Evolutionary conservation across 1,140 invertebrate species (phyloP), one percentile per base, ranked within the genome.

Genomic region (Drosophila chauvacae): DNA sequence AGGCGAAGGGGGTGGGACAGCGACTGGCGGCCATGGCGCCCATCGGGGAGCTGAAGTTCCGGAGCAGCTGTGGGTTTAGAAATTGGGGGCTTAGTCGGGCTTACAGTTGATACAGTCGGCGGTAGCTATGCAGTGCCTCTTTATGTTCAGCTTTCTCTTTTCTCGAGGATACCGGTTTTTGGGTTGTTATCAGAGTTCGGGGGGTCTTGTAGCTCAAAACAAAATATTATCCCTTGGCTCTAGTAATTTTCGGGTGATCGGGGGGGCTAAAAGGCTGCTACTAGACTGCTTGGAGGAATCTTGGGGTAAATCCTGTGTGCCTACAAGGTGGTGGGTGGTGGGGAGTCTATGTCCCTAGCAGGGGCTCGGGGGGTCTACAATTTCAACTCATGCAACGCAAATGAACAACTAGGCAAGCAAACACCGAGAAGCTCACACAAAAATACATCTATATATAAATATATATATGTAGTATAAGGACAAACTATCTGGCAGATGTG

Each of bases 1-100:
- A 92, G 60, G 90, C 81, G 51, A 92, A 92, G 30, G 92, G 91
- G 11, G 91, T 90, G 20, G 91, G 91, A 58, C 91, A 92, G 14
- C 91, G 83, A 39, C 84, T 80, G 55, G 79, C 64, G 42, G 80
- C 55, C 73, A 81, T 77, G 14, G 83, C 81, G 65, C 74, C 71
- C 66, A 91, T 79, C 20, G 87, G 86, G 0, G 77, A 88, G 62
- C 79, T 66, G 70, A 92, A 92, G 71, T 92, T 92, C 4, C 91
- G 88, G 44, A 91, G 74, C 18, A 91, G 80, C 88, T 91, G 76
- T 61, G 48, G 18, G 14, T 13, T 48, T 28, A 61, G 11, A 62
- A 51, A 65, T 10, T 10, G 4, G 0, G 20, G 18, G 16, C 33
- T 58, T 65, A 50, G 30, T 57, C 3, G 45, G 18, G 47, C 44